phyloP scores from a whole-genome alignment of 2,797 vertebrate species.

The Enteromius argenteus region DNA sequence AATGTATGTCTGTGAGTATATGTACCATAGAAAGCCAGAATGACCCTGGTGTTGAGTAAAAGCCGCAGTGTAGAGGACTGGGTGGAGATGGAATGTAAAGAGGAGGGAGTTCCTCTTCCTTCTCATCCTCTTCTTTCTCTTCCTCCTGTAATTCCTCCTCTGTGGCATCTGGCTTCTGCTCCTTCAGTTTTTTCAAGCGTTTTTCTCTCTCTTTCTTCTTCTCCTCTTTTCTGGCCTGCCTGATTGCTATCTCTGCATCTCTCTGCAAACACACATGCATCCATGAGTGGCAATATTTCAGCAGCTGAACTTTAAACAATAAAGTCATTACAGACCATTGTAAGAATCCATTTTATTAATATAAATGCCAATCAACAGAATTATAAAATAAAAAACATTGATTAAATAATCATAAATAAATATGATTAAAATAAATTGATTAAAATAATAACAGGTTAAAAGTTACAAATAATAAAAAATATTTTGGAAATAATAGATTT shows the following conservation, averaged over 20 bases:
- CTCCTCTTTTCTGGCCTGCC: slow-evolving; percentile 73
- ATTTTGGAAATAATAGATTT: neutral
- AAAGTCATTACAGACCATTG: neutral
- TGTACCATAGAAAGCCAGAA: slow-evolving; percentile 95
- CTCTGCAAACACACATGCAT: slow-evolving; percentile 73
- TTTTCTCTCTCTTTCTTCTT: slow-evolving; percentile 72
- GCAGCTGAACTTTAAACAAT: neutral
- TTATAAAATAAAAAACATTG: neutral
- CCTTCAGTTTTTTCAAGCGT: slow-evolving; percentile 69
- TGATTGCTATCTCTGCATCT: slow-evolving; percentile 78
- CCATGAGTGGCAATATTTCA: neutral
- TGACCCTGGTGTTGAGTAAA: slow-evolving; percentile 87
- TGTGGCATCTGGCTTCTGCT: slow-evolving; percentile 62
- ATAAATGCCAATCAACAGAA: neutral
- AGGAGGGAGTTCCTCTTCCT: slow-evolving; percentile 81
- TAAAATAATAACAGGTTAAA: neutral
- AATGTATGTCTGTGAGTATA: slow-evolving; percentile 27
- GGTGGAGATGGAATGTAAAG: slow-evolving; percentile 82
- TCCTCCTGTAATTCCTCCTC: slow-evolving; percentile 67
- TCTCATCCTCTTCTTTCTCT: slow-evolving; percentile 58
- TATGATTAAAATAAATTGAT: too few relatives aligned
- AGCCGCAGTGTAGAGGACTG: slow-evolving; percentile 88
- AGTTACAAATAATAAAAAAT: neutral
- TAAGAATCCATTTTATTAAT: neutral
- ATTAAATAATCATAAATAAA: too few relatives aligned